Base-by-base conservation (phyloP, 23 tunicate species). In the Aplidium turbinatum region DNA sequence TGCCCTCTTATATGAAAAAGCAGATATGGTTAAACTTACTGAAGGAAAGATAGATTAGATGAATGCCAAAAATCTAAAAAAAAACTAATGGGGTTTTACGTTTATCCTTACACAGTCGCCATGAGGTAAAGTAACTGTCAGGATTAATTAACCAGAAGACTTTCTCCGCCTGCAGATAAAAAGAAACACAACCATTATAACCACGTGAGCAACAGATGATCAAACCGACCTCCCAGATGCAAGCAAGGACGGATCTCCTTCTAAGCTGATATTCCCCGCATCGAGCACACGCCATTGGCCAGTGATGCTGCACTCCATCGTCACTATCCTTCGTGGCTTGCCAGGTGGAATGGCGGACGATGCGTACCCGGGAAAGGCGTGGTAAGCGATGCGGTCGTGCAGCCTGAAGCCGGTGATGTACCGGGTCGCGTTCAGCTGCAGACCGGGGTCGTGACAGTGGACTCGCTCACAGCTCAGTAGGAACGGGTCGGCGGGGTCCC, bases 401-500 rank as follows among this genome's bases (percentile, higher is more conserved):
- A 60, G 33, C 20, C 38, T 68, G 33, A 63, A 73, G 2, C 86
- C 85, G 6, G 38, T 38, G 31, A 80, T 63, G 27, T n/a, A 19
- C 3, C 82, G 73, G 4, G 40, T 53, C 4, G 86, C 63, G 45
- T 80, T 38, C 18, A 28, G 3, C 3, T 73, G 58, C 23, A n/a
- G 31, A 0, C 94, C 94, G 0, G 94, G 94, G 38, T 87, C 94
- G 13, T 55, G 26, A 39, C 94, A 87, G 32, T 71, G 4, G 9
- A 80, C 24, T 20, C 48, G 45, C 31, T 47, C 78, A 47, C 94
- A 87, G 9, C 58, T 42, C 1, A 64, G 22, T n/a, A 13, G 5
- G 25, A 7, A 23, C 0, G 78, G 80, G 25, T 56, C 57, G 36
- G 54, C 22, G 5, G 91, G 91, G 27, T 52, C 57, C 94, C 94